Evolutionary conservation across 2,113 vertebrate genomes (phyloP), one percentile per base, ranked within the genome.

Genomic region (Seriola quinqueradiata): DNA sequence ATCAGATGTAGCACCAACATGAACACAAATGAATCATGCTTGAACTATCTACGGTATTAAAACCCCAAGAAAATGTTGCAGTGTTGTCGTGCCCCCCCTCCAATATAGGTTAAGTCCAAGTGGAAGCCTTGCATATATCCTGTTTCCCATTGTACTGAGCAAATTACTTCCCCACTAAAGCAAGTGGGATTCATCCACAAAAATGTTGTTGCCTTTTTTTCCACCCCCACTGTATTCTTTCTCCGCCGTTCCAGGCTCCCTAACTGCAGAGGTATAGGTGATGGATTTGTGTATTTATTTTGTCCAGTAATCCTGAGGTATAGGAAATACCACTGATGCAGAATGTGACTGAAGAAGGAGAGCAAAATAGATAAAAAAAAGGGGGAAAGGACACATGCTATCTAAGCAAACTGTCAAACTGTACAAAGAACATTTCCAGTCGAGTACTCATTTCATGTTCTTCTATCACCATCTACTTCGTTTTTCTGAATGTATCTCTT

Each of bases 241-340:
- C 77, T 81, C 81, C 75, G 87, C 72, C 48, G 11, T 55, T 80
- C 71, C 79, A 88, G 91, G 94, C 95, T 95, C 93, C 94, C 94
- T 87, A 90, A 90, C 94, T 93, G 95, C 92, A 96, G 72, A 83
- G 87, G 92, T 95, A 97, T 96, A 96, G 96, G 95, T 97, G 94
- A 95, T 92, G 95, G 93, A 95, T 93, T 90, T 94, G 91, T 79
- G 61, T 83, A 28, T 77, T 83, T 94, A 34, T 72, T 95, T 79
- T 94, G 95, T 97, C 97, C 97, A 98, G 97, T 97, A 97, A 97
- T 98, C 97, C 97, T 98, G 97, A 99, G 97, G 97, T 98, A 97
- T 97, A 94, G 71, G 91, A 96, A 87, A 95, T 96, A 96, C 95
- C 94, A 86, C 95, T 94, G 96, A 95, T 95, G 95, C 95, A 97